Conservation (phyloP, 2,888 invertebrate species). For the Blera fallax region DNA sequence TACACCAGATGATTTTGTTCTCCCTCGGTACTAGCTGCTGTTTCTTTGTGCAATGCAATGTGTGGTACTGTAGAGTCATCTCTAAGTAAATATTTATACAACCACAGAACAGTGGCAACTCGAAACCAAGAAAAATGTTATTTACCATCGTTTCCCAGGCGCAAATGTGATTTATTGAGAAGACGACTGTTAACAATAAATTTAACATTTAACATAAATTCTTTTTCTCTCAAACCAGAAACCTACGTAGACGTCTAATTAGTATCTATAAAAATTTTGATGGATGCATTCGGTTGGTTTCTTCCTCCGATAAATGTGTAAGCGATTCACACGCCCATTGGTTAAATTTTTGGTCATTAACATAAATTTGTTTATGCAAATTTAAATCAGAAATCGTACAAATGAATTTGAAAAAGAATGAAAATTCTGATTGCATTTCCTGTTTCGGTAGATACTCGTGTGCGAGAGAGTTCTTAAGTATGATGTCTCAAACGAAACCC, state of each 20-base stretch:
- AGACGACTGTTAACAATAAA: not conserved
- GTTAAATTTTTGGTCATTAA: not conserved
- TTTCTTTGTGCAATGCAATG: conserved; percentile 12
- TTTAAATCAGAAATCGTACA: not conserved
- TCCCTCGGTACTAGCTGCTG: not conserved
- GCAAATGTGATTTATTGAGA: conserved; percentile 14
- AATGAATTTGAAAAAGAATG: not conserved
- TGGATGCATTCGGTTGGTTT: not conserved
- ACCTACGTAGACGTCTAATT: not conserved
- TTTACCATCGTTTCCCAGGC: not conserved
- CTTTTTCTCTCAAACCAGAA: not conserved
- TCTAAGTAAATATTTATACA: conserved; percentile 31
- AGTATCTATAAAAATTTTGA: not conserved
- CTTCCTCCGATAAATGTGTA: not conserved
- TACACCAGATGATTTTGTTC: conserved; percentile 12
- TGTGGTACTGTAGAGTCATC: conserved; percentile 5
- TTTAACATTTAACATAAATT: not conserved
- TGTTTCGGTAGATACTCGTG: not conserved
- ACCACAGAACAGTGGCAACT: not conserved
- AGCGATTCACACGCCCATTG: not conserved
- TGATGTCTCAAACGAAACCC: not conserved
- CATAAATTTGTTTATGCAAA: conserved; percentile 16
- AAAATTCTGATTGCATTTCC: not conserved
- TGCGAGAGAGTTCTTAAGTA: not conserved
- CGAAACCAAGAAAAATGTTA: not conserved